Evolutionary conservation across 2,113 vertebrate genomes (phyloP), one percentile per base, ranked within the genome.

Genomic region (Cottus gobio): DNA sequence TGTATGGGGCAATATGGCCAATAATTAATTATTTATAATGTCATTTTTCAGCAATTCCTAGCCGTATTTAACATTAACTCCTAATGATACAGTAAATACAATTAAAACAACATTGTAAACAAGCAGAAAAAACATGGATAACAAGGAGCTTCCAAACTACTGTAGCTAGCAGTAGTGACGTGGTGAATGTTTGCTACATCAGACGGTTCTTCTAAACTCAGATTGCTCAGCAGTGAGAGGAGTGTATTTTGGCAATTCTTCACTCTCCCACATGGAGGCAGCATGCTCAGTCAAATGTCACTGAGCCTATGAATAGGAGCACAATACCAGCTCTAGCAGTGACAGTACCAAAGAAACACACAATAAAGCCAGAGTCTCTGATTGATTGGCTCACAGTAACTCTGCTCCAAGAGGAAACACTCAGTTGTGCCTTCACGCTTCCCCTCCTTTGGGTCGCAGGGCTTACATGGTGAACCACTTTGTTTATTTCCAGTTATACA

Each of bases 261-360:
- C 7, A 58, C 16, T 64, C 81, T 42, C 1, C 91, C 94, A 93
- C 92, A 77, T 39, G 91, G 88, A 75, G 93, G 90, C 85, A 92
- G 86, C 73, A 79, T 66, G 20, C n/a, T 74, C 73, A 63, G 37
- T 57, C 8, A 83, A 81, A 84, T 77, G 39, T 68, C 58, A 75
- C 30, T 24, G 39, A 39, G 26, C 4, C 48, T 46, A 18, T 57
- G 52, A 67, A 61, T 52, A 61, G 65, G 22, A 63, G 22, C 75
- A 85, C 72, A 85, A 85, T 36, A 57, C 67, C 78, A 56, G 67
- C 72, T 63, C 30, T 18, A 75, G 56, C 60, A 79, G 46, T 44
- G 83, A 22, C 80, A 85, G 44, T 13, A 42, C 24, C 20, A 48
- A 76, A 75, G 81, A 72, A 81, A 83, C 58, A 63, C 79, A 78